Conservation (phyloP, 2,113 vertebrate genomes). For the Thryonomys swinderianus region DNA sequence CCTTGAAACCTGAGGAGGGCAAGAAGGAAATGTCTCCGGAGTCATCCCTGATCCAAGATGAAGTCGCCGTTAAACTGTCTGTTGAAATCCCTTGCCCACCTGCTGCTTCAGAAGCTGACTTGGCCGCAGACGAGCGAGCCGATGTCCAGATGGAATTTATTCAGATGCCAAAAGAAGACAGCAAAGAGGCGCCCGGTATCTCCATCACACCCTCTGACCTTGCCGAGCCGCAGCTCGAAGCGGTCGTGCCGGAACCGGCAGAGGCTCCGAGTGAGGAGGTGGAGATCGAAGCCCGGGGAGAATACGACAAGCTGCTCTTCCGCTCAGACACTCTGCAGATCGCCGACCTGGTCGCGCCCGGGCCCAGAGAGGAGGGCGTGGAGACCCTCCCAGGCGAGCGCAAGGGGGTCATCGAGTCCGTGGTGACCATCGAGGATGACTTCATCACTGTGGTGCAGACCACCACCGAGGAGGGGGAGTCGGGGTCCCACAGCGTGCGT, state of each 20-base stretch:
- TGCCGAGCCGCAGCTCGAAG: conserved; percentile 60
- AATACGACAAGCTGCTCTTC: conserved; percentile 85
- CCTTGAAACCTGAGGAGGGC: conserved; percentile 83
- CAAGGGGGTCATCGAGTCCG: conserved; percentile 94
- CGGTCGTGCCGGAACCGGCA: conserved; percentile 59
- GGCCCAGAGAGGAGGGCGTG: conserved; percentile 75
- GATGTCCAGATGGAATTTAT: conserved; percentile 87
- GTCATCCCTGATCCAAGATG: conserved; percentile 72
- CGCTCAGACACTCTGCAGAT: conserved; percentile 82
- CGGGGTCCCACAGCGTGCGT: conserved; percentile 94
- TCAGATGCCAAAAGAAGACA: conserved; percentile 77
- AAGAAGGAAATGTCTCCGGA: conserved; percentile 81
- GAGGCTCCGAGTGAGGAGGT: conserved; percentile 76
- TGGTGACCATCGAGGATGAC: conserved; percentile 98
- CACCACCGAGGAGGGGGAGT: conserved; percentile 95
- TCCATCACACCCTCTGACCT: conserved; percentile 73
- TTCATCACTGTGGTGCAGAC: conserved; percentile 98
- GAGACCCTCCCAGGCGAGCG: conserved; percentile 84
- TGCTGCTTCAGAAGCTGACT: conserved; percentile 72
- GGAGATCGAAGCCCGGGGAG: conserved; percentile 82
- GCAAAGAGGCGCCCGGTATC: conserved; percentile 69
- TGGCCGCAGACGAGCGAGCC: conserved; percentile 72
- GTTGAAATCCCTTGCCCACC: conserved; percentile 73
- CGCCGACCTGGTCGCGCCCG: conserved; percentile 74
- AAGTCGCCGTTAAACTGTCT: conserved; percentile 73